Evolutionary conservation across 2,888 invertebrate genomes (phyloP).

Genomic region (Yponomeuta malinellus): DNA sequence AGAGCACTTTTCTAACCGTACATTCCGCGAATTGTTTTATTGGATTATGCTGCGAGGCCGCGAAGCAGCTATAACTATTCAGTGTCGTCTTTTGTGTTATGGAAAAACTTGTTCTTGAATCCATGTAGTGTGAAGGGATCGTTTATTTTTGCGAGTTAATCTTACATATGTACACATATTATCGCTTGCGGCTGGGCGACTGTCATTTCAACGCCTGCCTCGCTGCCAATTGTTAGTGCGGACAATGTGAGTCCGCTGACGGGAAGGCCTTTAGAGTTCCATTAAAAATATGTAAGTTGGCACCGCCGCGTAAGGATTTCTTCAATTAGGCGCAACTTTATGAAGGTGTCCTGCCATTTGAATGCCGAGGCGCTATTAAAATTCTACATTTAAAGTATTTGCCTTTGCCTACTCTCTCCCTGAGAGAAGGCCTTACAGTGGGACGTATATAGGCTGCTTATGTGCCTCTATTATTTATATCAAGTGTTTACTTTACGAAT

Average conservation of each 20-base stretch:
- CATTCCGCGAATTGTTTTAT: constrained; percentile 74
- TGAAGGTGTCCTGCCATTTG: neutral
- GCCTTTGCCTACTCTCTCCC: no score
- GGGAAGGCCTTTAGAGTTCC: neutral
- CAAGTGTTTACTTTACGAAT: no score
- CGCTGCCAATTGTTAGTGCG: constrained; percentile 47
- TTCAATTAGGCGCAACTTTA: neutral
- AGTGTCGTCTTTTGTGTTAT: constrained; percentile 76
- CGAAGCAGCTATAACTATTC: constrained; percentile 76
- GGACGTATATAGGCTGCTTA: no score
- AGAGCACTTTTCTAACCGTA: constrained; percentile 43
- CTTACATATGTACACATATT: constrained; percentile 77
- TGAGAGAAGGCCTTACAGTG: no score
- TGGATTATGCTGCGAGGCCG: constrained; percentile 73
- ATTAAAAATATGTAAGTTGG: neutral
- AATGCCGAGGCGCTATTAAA: neutral
- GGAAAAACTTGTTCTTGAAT: constrained; percentile 76
- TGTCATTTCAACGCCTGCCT: constrained; percentile 46
- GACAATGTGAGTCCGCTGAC: constrained; percentile 42
- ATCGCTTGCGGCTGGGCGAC: constrained; percentile 57
- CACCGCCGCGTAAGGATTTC: neutral
- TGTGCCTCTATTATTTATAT: no score
- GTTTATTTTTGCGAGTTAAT: constrained; percentile 76
- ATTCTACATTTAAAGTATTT: no score
- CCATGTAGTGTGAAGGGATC: constrained; percentile 75